A percentile compares a stretch with the other conserved stretches of the same genome.
Evolutionary conservation across 2,113 vertebrate species (phyloP).

Genomic region (Otocyon megalotis): DNA sequence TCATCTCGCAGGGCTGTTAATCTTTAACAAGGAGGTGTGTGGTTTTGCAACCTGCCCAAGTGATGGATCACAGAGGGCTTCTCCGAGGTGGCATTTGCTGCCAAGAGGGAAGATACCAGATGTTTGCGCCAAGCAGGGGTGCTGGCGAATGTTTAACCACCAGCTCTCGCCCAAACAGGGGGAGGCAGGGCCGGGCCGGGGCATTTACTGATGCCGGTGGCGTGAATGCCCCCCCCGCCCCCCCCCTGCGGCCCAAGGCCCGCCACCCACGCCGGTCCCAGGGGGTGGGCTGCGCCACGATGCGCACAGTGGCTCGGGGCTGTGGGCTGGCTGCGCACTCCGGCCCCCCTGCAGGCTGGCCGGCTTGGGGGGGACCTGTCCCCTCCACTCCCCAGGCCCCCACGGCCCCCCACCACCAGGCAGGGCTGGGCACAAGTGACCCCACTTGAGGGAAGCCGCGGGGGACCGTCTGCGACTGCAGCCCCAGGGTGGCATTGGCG

Average conservation of each 20-base stretch:
- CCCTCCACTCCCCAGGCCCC: neutral
- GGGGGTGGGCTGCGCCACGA: accelerated
- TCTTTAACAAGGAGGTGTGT: neutral
- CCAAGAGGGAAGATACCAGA: neutral
- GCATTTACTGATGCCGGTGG: accelerated
- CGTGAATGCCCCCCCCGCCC: too few species aligned
- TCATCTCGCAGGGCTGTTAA: neutral
- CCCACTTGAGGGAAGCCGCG: neutral
- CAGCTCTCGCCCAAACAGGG: neutral
- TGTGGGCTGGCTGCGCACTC: neutral
- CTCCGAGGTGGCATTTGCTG: neutral
- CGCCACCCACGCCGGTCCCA: accelerated
- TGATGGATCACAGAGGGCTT: neutral
- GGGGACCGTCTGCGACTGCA: accelerated
- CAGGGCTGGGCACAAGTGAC: too few species aligned
- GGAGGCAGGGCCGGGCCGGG: neutral
- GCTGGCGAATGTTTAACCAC: neutral
- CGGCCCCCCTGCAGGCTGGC: neutral
- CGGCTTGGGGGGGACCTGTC: too few species aligned
- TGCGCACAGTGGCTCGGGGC: accelerated
- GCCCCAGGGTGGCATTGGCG: accelerated
- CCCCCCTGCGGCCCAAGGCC: too few species aligned
- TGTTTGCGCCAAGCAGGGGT: neutral
- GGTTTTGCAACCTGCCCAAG: neutral
- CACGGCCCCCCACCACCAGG: neutral